Evolutionary conservation across 2,888 invertebrate genomes (phyloP).

Genomic region (Cryptus viduatorius): DNA sequence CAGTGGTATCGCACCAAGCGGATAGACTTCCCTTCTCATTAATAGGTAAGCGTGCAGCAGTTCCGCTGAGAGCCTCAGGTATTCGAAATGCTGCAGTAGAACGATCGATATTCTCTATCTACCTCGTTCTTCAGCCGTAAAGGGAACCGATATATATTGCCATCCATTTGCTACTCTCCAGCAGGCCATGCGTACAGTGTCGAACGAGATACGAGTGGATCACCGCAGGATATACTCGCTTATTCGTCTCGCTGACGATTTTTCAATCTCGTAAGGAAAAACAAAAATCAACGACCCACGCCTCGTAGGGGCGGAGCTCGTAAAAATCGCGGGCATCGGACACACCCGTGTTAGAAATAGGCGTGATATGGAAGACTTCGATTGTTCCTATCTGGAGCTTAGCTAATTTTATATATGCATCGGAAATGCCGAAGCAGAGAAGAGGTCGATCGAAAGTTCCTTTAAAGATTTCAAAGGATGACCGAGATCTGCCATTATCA

Average conservation of each 20-base stretch:
- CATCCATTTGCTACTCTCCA: conserved; percentile 39
- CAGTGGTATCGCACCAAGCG: conserved; percentile 30
- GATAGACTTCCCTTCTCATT: conserved; percentile 64
- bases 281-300: conserved; percentile 38
- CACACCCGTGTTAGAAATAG: conserved; percentile 11
- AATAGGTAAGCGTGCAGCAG: conserved; percentile 66
- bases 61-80: conserved; percentile 45
- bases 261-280: conserved; percentile 23
- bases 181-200: not conserved
- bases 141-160: conserved; percentile 51
- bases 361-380: conserved; percentile 4
- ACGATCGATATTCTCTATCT: conserved; percentile 63
- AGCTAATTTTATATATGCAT: conserved; percentile 8
- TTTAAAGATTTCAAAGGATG: not conserved
- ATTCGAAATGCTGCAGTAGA: conserved; percentile 44
- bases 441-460: not conserved
- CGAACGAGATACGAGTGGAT: conserved; percentile 58
- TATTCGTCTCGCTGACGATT: conserved; percentile 44
- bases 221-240: conserved; percentile 50
- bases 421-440: not conserved
- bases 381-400: conserved; percentile 20
- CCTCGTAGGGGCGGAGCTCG: conserved; percentile 19
- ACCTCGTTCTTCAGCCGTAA: conserved; percentile 51
- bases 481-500: too few species aligned
- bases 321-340: conserved; percentile 22